Conservation (phyloP, 2,113 vertebrate genomes). For the Penelope pileata region DNA sequence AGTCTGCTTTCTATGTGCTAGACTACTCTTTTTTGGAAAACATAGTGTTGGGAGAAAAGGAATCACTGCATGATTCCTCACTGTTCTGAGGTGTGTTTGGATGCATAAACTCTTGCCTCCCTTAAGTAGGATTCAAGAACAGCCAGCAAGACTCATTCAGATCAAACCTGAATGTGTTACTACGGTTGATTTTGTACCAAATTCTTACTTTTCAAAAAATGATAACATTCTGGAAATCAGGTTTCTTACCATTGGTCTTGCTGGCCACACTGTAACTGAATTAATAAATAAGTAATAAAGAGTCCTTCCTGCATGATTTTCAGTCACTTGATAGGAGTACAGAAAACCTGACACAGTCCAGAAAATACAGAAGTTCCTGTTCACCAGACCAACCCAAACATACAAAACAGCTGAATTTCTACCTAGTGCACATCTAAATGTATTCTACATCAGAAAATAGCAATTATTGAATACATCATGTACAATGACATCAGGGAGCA, state of each 20-base stretch:
- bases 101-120: neutral
- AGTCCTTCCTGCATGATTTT: neutral
- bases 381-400: neutral
- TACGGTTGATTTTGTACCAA: neutral
- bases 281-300: neutral
- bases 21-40: neutral
- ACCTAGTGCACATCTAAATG: neutral
- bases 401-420: neutral
- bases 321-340: neutral
- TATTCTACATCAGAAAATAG: constrained; percentile 4
- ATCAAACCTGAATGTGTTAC: neutral
- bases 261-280: neutral
- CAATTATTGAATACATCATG: neutral
- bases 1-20: neutral
- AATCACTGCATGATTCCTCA: neutral
- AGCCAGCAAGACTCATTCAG: neutral
- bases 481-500: constrained; percentile 22
- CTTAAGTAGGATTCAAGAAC: neutral
- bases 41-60: neutral
- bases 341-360: neutral
- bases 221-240: neutral
- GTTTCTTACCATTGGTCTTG: neutral
- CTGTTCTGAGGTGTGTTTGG: neutral
- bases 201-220: neutral
- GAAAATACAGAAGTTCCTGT: neutral